Evolutionary conservation across 2,797 vertebrate genomes (phyloP).

Genomic region (Psittacula echo): DNA sequence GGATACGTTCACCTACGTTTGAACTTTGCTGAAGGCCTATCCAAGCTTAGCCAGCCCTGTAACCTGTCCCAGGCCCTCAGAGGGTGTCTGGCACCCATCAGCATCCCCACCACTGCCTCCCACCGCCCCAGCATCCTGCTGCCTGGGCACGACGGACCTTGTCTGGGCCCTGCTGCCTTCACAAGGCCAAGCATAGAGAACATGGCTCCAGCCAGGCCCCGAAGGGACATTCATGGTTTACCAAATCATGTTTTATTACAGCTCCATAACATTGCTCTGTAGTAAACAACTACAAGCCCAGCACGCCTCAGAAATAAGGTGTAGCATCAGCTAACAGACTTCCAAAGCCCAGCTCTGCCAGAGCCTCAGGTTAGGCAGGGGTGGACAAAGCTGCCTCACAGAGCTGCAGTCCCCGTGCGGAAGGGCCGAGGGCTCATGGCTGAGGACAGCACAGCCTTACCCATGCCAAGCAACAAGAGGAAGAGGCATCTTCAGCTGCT

Average conservation of each 20-base stretch:
- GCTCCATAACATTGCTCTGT: not conserved
- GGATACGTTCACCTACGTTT: accelerated
- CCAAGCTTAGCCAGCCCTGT: not conserved
- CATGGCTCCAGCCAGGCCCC: not conserved
- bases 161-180: not conserved
- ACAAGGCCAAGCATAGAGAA: not conserved
- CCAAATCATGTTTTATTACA: not conserved
- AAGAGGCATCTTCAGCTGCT: not conserved
- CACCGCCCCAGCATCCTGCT: accelerated
- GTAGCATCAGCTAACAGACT: not conserved
- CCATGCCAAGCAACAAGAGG: not conserved
- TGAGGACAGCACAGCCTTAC: accelerated
- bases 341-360: not conserved
- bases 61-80: not conserved
- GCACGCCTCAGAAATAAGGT: not conserved
- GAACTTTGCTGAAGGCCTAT: not conserved
- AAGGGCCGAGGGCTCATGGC: not conserved
- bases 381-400: not conserved
- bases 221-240: not conserved
- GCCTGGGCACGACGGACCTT: not conserved
- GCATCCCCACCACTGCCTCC: accelerated
- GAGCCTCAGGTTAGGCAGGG: not conserved
- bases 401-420: accelerated
- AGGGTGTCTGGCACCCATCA: accelerated
- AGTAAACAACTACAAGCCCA: not conserved